Percentiles rank a stretch among this genome's conserved stretches.
Evolutionary conservation across 2,888 invertebrate species (phyloP).

Genomic region (Chymomyza caudatula): DNA sequence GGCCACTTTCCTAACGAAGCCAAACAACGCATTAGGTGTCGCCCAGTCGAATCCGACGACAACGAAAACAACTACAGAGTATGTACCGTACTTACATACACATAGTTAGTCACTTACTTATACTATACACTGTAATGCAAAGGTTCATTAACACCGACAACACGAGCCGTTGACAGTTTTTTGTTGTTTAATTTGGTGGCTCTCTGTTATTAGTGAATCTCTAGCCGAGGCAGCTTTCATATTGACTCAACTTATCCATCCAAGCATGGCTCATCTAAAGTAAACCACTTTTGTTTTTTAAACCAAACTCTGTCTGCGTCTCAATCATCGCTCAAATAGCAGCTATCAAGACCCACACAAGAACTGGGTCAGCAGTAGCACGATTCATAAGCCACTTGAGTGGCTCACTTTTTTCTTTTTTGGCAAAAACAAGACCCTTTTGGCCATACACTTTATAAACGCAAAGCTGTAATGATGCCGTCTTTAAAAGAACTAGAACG

Average conservation of each 20-base stretch:
- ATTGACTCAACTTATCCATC: constrained; percentile 28
- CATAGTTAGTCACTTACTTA: constrained; percentile 3
- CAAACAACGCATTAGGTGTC: constrained; percentile 24
- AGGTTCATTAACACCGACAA: constrained; percentile 61
- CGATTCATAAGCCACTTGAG: constrained; percentile 23
- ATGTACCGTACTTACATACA: no score
- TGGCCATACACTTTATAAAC: constrained; percentile 9
- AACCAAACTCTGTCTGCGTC: constrained; percentile 19
- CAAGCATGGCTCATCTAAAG: constrained; percentile 31
- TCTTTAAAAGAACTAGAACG: constrained; percentile 15
- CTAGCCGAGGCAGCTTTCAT: constrained; percentile 14
- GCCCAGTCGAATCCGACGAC: constrained; percentile 31
- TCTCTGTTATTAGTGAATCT: neutral
- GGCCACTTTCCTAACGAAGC: constrained; percentile 66
- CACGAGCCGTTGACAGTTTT: neutral
- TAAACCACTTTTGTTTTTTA: constrained; percentile 44
- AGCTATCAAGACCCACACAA: constrained; percentile 16
- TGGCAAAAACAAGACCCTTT: neutral
- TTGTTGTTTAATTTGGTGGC: neutral
- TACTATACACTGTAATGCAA: constrained; percentile 41
- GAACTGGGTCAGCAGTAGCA: constrained; percentile 41
- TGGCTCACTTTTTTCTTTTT: neutral
- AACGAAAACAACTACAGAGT: constrained; percentile 45
- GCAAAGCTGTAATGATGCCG: constrained; percentile 18
- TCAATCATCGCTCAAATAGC: constrained; percentile 8